A percentile compares a stretch with the other conserved stretches of the same genome.
These are phyloP conservation scores for Bradypodion pumilum DNA, from an alignment of 2,797 vertebrate species.

Conservation along the genomic window DNA sequence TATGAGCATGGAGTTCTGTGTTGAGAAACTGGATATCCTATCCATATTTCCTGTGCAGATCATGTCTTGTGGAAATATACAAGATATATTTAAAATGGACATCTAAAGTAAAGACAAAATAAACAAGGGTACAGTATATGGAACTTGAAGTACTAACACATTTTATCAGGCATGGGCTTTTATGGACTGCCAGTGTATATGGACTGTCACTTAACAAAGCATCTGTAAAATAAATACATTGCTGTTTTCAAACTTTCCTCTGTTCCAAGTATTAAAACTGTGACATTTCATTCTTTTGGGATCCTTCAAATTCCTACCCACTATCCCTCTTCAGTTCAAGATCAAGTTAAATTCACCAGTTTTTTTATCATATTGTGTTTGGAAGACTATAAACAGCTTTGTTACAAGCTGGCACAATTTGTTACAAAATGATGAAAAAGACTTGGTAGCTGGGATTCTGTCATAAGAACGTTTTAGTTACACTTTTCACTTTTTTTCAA, in stretches of 20 bases:
- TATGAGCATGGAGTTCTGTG: not conserved
- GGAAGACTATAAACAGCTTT: not conserved
- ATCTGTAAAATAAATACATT: slow-evolving; percentile 3
- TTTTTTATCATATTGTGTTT: not conserved
- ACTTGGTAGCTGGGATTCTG: not conserved
- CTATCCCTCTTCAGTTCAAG: not conserved
- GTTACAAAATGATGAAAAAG: not conserved
- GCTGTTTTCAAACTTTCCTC: slow-evolving; percentile 2
- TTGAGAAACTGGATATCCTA: not conserved
- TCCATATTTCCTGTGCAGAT: not conserved
- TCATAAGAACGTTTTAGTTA: not conserved
- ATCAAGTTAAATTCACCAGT: slow-evolving; percentile 13
- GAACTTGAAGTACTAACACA: too few relatives aligned
- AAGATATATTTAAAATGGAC: not conserved
- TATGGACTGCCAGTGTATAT: not conserved
- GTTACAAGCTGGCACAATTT: slow-evolving; percentile 23
- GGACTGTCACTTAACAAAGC: not conserved
- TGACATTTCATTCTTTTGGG: slow-evolving; percentile 14
- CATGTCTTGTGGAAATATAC: not conserved
- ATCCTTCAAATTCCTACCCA: slow-evolving; percentile 20
- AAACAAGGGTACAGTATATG: too few relatives aligned
- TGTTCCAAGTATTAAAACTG: slow-evolving; percentile 16
- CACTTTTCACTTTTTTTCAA: not conserved
- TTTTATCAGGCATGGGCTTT: too few relatives aligned
- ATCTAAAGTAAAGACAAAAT: not conserved